These are phyloP conservation scores for Sinocyclocheilus anophthalmus DNA, from an alignment of 2,113 vertebrate species.

Conservation along the genomic window DNA sequence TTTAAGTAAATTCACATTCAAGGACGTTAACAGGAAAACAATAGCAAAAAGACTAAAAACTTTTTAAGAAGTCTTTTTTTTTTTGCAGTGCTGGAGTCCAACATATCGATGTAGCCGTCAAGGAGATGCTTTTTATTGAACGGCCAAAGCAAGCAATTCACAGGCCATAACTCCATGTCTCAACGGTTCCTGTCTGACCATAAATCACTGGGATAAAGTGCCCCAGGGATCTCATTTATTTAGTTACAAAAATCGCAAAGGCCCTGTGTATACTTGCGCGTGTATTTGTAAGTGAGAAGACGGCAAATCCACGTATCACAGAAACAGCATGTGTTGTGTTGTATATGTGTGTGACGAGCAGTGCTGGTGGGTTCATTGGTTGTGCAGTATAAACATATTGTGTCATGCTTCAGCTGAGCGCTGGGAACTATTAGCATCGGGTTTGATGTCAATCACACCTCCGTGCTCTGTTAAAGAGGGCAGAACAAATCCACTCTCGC, in stretches of 20 bases:
- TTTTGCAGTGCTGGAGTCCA: conserved; percentile 43
- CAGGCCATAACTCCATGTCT: conserved; percentile 81
- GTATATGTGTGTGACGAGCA: conserved; percentile 16
- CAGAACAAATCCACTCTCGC: conserved; percentile 37
- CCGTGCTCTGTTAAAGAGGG: conserved; percentile 27
- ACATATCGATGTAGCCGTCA: conserved; percentile 65
- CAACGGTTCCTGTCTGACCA: conserved; percentile 75
- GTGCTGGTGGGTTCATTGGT: conserved; percentile 53
- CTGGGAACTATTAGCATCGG: conserved; percentile 70
- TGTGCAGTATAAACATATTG: conserved; percentile 68
- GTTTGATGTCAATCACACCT: conserved; percentile 55
- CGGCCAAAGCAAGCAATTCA: conserved; percentile 82
- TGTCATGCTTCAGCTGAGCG: conserved; percentile 62
- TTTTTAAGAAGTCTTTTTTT: not conserved
- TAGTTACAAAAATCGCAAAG: conserved; percentile 58
- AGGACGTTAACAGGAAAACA: not conserved
- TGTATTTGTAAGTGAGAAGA: conserved; percentile 34
- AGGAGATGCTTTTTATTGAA: conserved; percentile 77
- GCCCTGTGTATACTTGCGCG: conserved; percentile 44
- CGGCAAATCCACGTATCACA: not conserved
- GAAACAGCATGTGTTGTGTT: conserved; percentile 16
- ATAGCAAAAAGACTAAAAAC: not conserved
- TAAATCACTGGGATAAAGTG: conserved; percentile 76
- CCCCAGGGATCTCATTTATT: conserved; percentile 72
- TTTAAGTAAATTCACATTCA: not conserved